phyloP scores from a whole-genome alignment of 2,888 invertebrate species.

The Azorinus chamasolen region DNA sequence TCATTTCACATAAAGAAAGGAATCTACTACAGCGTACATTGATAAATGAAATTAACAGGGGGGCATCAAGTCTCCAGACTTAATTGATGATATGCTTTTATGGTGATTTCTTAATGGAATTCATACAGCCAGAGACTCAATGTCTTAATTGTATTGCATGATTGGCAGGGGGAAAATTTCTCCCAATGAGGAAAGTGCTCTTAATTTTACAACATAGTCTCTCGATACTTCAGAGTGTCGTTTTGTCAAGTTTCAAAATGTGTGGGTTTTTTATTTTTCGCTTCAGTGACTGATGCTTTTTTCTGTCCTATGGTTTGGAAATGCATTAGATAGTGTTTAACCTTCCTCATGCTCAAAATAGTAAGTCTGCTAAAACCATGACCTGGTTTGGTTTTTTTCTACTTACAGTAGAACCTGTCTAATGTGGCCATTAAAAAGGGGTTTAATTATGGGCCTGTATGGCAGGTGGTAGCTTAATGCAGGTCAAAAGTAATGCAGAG shows the following conservation, averaged over 20 bases:
- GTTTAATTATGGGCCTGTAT: too few species aligned
- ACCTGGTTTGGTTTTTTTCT: too few species aligned
- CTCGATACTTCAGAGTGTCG: conserved; percentile 19
- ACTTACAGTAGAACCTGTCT: too few species aligned
- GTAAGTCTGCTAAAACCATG: too few species aligned
- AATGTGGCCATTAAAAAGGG: too few species aligned
- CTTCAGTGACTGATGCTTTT: too few species aligned
- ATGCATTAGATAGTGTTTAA: too few species aligned
- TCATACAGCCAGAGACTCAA: conserved; percentile 53
- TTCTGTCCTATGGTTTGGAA: too few species aligned
- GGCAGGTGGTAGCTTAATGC: too few species aligned
- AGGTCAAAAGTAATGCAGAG: too few species aligned
- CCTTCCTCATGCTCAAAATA: too few species aligned
- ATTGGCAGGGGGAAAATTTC: conserved; percentile 49
- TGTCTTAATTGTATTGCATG: conserved; percentile 63
- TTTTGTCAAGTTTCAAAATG: conserved; percentile 3
- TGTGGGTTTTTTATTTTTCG: too few species aligned
- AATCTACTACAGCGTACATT: conserved; percentile 51
- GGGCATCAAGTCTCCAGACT: conserved; percentile 49
- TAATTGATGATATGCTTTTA: conserved; percentile 69
- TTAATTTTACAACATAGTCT: conserved; percentile 46
- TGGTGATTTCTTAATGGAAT: conserved; percentile 69
- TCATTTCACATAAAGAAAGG: conserved; percentile 55
- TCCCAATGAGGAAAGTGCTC: conserved; percentile 32
- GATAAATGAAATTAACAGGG: conserved; percentile 67